These are phyloP conservation scores for Drosophila rubida DNA, from an alignment of 2,888 invertebrate species.

Conservation along the genomic window DNA sequence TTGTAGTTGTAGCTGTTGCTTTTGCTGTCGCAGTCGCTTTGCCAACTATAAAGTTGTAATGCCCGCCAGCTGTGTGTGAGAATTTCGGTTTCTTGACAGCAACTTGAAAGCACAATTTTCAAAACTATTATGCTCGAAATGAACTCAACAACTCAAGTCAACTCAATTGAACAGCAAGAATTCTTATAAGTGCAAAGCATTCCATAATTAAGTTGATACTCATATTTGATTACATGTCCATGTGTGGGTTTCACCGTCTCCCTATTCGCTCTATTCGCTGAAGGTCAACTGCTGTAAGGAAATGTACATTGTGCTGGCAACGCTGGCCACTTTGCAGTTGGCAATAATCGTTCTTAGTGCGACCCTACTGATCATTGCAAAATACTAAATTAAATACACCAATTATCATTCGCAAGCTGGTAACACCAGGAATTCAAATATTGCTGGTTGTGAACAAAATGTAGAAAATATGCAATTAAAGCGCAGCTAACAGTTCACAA, in stretches of 20 bases:
- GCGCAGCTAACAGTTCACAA: not conserved
- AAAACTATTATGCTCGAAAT: conserved; percentile 34
- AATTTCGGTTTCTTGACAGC: conserved; percentile 53
- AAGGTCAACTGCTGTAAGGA: not conserved
- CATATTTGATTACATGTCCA: conserved; percentile 11
- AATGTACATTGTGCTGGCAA: not conserved
- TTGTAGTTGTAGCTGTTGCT: conserved; percentile 40
- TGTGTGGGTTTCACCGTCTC: conserved; percentile 5
- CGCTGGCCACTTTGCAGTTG: not conserved
- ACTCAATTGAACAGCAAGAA: conserved; percentile 8
- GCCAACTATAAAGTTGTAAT: conserved; percentile 68
- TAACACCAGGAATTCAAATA: not conserved
- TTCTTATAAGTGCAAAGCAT: conserved; percentile 29
- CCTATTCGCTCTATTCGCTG: conserved; percentile 19
- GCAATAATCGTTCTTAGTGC: not conserved
- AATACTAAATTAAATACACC: not conserved
- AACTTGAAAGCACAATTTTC: conserved; percentile 25
- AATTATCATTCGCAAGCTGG: not conserved
- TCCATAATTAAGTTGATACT: conserved; percentile 42
- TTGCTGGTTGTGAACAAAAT: not conserved
- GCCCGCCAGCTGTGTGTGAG: conserved; percentile 71
- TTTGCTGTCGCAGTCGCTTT: conserved; percentile 48
- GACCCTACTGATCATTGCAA: not conserved
- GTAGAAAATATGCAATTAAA: not conserved
- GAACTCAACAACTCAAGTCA: conserved; percentile 27